Base-by-base conservation (phyloP, 2,888 invertebrate species). In the Platerodrilus igneus region DNA sequence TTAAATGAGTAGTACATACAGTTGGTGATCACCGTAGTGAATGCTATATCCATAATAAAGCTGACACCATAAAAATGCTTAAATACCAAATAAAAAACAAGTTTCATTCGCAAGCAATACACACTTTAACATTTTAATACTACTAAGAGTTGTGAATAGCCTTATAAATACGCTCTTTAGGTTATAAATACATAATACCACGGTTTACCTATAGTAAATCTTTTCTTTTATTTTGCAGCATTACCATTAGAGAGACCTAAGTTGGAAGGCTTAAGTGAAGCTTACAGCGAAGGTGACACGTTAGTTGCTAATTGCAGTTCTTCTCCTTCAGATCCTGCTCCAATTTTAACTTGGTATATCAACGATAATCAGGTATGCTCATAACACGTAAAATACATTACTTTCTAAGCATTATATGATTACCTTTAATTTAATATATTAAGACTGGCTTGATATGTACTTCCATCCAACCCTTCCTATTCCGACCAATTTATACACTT, bases 151-250 rank as follows among this genome's bases (percentile, higher is more conserved):
- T 27, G 14, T 13, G 5, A 5, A 8, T 27, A 8, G 7, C 8
- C 9, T 27, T 13, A 19, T 6, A 8, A 19, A 19, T 6, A 19
- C 5, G 19, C 5, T 6, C 8, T 6, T 8, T 19, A 19, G 5
- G 5, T 19, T 19, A 8, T 19, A 6, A 19, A 19, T 6, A 8
- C 7, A 15, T 7, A 4, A 17, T 37, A 20, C 31, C 7, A 7
- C 7, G 5, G 19, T 6, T 19, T 19, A 19, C 5, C 5, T 6
- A 19, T 19, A 7, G 23, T 14, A n/a, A n/a, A n/a, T n/a, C n/a
- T n/a, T n/a, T n/a, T n/a, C n/a, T n/a, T 25, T 42, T 27, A 36
- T 22, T 21, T 76, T 53, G 66, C 70, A 66, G 68, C 64, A 18
- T 48, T 65, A 33, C 66, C 67, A 22, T 47, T 51, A 30, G 58